Conservation (phyloP, 2,113 vertebrate species). For the Lophura nycthemera region DNA sequence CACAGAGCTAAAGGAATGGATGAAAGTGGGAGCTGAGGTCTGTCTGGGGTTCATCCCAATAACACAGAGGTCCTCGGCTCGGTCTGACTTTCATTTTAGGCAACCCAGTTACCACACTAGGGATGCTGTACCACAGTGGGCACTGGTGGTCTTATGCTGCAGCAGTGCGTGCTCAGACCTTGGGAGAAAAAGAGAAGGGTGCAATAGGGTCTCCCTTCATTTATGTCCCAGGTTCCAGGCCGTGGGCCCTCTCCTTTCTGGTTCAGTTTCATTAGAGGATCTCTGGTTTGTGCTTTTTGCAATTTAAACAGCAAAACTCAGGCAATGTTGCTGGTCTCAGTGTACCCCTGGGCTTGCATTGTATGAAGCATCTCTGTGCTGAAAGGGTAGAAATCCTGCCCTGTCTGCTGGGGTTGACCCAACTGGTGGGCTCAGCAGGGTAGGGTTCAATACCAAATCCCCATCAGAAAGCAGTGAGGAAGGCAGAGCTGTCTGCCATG, state of each 20-base stretch:
- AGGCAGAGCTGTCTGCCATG: not conserved
- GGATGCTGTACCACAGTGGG: not conserved
- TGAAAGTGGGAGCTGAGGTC: not conserved
- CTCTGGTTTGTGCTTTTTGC: not conserved
- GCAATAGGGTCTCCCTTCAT: not conserved
- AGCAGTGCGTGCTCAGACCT: not conserved
- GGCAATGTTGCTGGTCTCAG: not conserved
- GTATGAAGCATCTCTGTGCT: not conserved
- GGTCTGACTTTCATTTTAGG: not conserved
- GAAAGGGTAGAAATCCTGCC: not conserved
- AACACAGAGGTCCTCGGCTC: not conserved
- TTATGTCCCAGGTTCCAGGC: not conserved
- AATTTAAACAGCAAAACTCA: not conserved
- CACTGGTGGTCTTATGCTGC: not conserved
- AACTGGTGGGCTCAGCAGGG: not conserved
- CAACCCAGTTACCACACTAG: not conserved
- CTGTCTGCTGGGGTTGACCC: no score
- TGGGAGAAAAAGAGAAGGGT: not conserved
- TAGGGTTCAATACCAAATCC: not conserved
- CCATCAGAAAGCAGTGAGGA: rapidly evolving
- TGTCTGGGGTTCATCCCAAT: not conserved
- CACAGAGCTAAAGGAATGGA: not conserved
- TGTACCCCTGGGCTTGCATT: not conserved
- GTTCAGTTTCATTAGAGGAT: rapidly evolving
- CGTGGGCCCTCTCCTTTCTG: not conserved